phyloP scores from a whole-genome alignment of 2,888 invertebrate genomes.

The Pedicia rivosa region DNA sequence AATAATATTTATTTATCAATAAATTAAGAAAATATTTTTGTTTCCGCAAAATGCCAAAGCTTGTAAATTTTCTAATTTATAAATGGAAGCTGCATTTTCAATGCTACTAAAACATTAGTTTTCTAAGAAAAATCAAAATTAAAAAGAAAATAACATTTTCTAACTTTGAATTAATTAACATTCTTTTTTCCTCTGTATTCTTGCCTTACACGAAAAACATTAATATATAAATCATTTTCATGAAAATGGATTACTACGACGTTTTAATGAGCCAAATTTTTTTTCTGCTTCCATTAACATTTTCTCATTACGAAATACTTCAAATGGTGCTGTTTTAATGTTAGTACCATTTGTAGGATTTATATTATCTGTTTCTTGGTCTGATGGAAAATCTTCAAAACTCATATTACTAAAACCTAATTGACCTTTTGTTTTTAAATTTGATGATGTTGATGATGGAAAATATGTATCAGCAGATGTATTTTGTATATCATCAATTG shows the following conservation, averaged over 20 bases:
- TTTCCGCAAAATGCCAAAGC: too few relatives aligned
- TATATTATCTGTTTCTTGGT: conserved; percentile 31
- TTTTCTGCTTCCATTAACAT: conserved; percentile 32
- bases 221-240: conserved; percentile 19
- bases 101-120: too few relatives aligned
- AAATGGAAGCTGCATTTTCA: too few relatives aligned
- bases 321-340: conserved; percentile 39
- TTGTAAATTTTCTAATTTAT: too few relatives aligned
- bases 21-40: too few relatives aligned
- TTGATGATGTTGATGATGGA: conserved; percentile 19
- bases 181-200: too few relatives aligned
- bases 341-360: conserved; percentile 18
- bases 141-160: too few relatives aligned
- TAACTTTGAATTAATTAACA: too few relatives aligned
- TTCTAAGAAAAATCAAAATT: too few relatives aligned
- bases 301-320: conserved; percentile 40
- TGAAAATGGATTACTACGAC: conserved; percentile 37
- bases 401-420: conserved; percentile 58
- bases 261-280: conserved; percentile 33
- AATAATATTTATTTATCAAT: too few relatives aligned
- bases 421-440: conserved; percentile 29
- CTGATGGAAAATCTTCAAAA: conserved; percentile 56
- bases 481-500: not conserved
- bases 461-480: conserved; percentile 17
- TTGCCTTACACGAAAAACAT: too few relatives aligned